Evolutionary conservation across 2,113 vertebrate genomes (phyloP), one percentile per base, ranked within the genome.

Genomic region (Poeciliopsis occidentalis): DNA sequence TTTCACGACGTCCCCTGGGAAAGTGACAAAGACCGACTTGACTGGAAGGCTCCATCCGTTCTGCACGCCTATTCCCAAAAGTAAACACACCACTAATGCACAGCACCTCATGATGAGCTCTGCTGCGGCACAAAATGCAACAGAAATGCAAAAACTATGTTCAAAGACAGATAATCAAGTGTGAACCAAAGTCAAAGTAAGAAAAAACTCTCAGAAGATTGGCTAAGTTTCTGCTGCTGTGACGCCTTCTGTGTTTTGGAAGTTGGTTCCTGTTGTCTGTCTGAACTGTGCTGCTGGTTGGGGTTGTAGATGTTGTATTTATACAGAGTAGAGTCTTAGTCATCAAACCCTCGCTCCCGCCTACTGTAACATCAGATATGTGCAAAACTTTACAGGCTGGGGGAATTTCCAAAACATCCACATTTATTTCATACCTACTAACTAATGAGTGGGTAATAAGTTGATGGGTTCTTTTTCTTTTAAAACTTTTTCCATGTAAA

Each of bases 1-100:
- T 82, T 88, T 95, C 82, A 93, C 17, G 85, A 96, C 82, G 67
- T 97, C 96, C 73, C 95, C 95, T 0, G 96, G 96, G 88, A 97
- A 97, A 71, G 71, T 91, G 82, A 97, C 91, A 57, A 88, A 64
- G 0, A 93, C 76, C 0, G 92, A 90, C 73, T 91, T 94, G 74
- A 94, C 34, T 8, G 95, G 94, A 71, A 67, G 1, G 62, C 89
- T 92, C 93, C 90, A 94, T 76, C 75, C 89, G 24, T 85, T 76
- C 68, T 93, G 82, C 19, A 86, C 29, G 69, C 87, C 89, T 44
- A 91, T 79, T 64, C 90, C 93, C 83, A 94, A 87, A 78, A 94
- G 68, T 51, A 91, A 85, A 75, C 93, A 85, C 64, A 89, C 82
- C 34, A 78, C 73, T 60, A 93, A 73, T 64, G 86, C 73, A 57